Evolutionary conservation across 2,888 invertebrate species (phyloP).

Genomic region (Leptothorax acervorum): DNA sequence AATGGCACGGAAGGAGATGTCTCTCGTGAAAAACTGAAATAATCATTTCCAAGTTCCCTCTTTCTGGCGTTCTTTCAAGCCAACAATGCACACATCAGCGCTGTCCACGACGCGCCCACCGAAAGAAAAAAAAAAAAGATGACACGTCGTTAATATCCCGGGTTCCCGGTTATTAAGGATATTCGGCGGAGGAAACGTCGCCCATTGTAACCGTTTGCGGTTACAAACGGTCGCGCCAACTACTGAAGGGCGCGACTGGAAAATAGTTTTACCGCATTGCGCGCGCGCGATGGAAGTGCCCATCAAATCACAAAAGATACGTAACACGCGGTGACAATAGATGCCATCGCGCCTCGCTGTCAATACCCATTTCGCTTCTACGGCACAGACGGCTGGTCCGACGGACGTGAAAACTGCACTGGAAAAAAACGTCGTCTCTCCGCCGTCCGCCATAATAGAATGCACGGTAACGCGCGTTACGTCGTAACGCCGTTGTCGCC

Average conservation of each 20-base stretch:
- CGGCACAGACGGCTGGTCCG: slow-evolving; percentile 38
- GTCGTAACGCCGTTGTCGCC: slow-evolving; percentile 20
- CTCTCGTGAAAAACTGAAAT: not conserved
- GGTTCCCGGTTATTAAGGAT: slow-evolving; percentile 33
- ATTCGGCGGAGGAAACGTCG: slow-evolving; percentile 28
- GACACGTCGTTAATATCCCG: slow-evolving; percentile 50
- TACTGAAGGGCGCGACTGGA: slow-evolving; percentile 32
- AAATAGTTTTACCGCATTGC: slow-evolving; percentile 40
- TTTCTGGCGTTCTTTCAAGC: not conserved
- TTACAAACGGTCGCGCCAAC: slow-evolving; percentile 35
- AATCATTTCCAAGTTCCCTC: slow-evolving; percentile 6
- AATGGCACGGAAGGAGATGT: not conserved
- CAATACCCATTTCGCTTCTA: slow-evolving; percentile 55
- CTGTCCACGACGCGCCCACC: not conserved
- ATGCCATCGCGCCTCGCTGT: slow-evolving; percentile 53
- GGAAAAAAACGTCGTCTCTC: slow-evolving; percentile 2
- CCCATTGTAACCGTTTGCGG: slow-evolving; percentile 30
- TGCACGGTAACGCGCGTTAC: slow-evolving; percentile 21
- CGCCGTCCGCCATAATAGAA: slow-evolving; percentile 28
- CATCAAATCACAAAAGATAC: slow-evolving; percentile 55
- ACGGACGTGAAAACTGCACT: slow-evolving; percentile 45
- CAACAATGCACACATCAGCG: slow-evolving; percentile 17
- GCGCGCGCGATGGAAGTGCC: slow-evolving; percentile 37
- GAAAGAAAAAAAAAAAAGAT: slow-evolving; percentile 19
- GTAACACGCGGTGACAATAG: slow-evolving; percentile 57